A percentile compares a stretch with the other conserved stretches of the same genome.
Evolutionary conservation across 1,140 invertebrate species (phyloP).

Genomic region (Drosophila eugracilis): DNA sequence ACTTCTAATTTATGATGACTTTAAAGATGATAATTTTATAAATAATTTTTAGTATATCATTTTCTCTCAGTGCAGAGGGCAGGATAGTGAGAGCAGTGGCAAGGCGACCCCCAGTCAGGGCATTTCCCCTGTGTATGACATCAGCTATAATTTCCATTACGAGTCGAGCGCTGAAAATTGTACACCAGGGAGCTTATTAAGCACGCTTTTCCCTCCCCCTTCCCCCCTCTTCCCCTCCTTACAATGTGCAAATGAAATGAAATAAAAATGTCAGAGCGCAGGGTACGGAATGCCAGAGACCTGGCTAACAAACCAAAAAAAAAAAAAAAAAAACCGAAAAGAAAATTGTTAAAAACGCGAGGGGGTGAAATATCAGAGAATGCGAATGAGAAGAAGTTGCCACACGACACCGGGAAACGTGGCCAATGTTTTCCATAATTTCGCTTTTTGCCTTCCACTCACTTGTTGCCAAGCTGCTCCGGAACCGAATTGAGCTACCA

Average conservation of each 20-base stretch:
- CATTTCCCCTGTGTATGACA: constrained; percentile 75
- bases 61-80: constrained; percentile 6
- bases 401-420: constrained; percentile 27
- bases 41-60: not conserved
- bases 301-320: constrained; percentile 20
- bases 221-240: not conserved
- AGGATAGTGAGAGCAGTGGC: constrained; percentile 12
- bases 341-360: not conserved
- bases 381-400: constrained; percentile 12
- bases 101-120: constrained; percentile 37
- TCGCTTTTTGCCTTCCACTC: not conserved
- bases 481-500: constrained; percentile 22
- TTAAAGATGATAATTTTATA: not conserved
- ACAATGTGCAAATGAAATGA: constrained; percentile 80
- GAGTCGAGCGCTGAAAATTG: constrained; percentile 79
- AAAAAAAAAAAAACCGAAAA: constrained; percentile 1
- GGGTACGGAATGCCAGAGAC: constrained; percentile 7
- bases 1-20: no score
- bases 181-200: constrained; percentile 83
- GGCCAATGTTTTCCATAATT: constrained; percentile 28
- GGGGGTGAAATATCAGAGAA: constrained; percentile 2
- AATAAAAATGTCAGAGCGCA: constrained; percentile 59
- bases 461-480: constrained; percentile 42
- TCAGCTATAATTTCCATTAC: constrained; percentile 84
- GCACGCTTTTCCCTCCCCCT: constrained; percentile 20